Evolutionary conservation across 2,113 vertebrate genomes (phyloP).

Genomic region (Psittacula cyanocephala): DNA sequence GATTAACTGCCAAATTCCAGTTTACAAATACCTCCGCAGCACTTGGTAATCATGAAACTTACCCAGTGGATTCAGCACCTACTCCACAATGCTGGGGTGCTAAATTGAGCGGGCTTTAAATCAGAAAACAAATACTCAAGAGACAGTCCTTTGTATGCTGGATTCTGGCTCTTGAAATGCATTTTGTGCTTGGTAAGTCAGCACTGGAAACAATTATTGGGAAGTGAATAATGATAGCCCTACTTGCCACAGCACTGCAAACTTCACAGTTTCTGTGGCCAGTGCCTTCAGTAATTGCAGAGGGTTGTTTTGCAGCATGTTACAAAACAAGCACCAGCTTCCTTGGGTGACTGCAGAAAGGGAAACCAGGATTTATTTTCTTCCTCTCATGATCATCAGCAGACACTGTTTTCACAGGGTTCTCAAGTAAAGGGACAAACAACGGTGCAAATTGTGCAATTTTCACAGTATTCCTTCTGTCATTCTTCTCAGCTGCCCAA

Average conservation of each 20-base stretch:
- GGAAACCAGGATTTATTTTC: constrained; percentile 53
- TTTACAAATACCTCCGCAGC: background rate
- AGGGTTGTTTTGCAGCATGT: background rate
- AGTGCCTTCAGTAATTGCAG: background rate
- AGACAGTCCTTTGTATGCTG: background rate
- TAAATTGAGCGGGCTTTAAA: background rate
- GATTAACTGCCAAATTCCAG: background rate
- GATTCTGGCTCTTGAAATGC: background rate
- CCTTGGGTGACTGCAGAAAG: background rate
- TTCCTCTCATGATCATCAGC: constrained; percentile 22
- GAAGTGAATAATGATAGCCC: background rate
- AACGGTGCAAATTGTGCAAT: constrained; percentile 47
- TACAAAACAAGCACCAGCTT: constrained; percentile 12
- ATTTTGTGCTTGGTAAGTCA: background rate
- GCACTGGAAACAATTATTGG: background rate
- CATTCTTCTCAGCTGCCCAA: background rate
- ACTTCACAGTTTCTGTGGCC: background rate
- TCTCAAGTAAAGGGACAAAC: constrained; percentile 47
- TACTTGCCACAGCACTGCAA: background rate
- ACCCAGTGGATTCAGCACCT: background rate
- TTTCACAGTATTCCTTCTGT: constrained; percentile 1
- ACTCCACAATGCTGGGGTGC: background rate
- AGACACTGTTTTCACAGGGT: constrained; percentile 48
- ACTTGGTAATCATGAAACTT: background rate
- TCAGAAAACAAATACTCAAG: background rate